Conservation (phyloP, 2,113 vertebrate species). For the Accipiter cooperii region DNA sequence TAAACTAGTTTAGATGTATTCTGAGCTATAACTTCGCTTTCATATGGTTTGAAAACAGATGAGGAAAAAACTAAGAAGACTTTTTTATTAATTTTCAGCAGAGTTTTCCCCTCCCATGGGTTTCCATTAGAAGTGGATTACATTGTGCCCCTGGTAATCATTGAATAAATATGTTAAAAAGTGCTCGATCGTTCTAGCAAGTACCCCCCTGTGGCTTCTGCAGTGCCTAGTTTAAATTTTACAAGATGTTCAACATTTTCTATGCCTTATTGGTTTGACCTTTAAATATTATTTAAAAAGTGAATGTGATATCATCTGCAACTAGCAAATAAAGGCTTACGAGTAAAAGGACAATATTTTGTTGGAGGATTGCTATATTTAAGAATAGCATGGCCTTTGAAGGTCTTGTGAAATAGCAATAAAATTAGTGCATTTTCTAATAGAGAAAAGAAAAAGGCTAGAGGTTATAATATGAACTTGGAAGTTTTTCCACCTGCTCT, state of each 20-base stretch:
- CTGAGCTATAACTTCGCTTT: background rate
- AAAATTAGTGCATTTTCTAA: background rate
- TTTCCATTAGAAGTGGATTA: background rate
- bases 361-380: background rate
- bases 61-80: background rate
- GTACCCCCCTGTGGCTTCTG: background rate
- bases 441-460: background rate
- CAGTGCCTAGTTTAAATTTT: slow-evolving; percentile 48
- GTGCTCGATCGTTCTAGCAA: slow-evolving; percentile 33
- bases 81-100: background rate
- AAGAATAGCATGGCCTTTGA: background rate
- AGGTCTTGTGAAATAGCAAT: background rate
- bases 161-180: slow-evolving; percentile 58
- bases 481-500: background rate
- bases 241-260: slow-evolving; percentile 59
- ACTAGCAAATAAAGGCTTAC: background rate
- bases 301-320: slow-evolving; percentile 20
- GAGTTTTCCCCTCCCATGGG: background rate
- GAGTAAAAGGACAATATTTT: slow-evolving; percentile 7
- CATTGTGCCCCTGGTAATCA: background rate
- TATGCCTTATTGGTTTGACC: slow-evolving; percentile 54
- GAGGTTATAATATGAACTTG: background rate
- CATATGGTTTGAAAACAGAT: background rate
- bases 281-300: slow-evolving; percentile 60
- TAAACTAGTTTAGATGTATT: background rate